Evolutionary conservation across 2,888 invertebrate genomes (phyloP).

Genomic region (Dendrolimus pini): DNA sequence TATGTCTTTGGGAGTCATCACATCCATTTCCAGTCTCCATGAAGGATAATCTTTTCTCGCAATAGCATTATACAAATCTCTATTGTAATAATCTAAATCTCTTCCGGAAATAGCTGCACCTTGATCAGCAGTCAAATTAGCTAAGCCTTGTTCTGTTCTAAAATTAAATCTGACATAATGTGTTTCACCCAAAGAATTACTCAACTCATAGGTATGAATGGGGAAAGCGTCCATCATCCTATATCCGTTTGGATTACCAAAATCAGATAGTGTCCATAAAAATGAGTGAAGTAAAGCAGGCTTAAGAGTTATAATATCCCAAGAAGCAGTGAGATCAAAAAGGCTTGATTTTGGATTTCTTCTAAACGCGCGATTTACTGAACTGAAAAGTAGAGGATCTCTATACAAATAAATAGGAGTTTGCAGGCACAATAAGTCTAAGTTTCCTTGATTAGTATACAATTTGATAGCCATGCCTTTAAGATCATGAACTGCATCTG

Average conservation of each 20-base stretch:
- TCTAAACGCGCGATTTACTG: slow-evolving; percentile 92
- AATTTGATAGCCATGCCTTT: slow-evolving; percentile 93
- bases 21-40: slow-evolving; percentile 51
- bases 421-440: slow-evolving; percentile 92
- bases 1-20: slow-evolving; percentile 34
- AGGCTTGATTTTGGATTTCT: slow-evolving; percentile 91
- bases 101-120: slow-evolving; percentile 78
- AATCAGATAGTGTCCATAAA: slow-evolving; percentile 87
- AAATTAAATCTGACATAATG: slow-evolving; percentile 92
- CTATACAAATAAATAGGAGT: slow-evolving; percentile 91
- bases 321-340: slow-evolving; percentile 89
- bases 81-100: slow-evolving; percentile 89
- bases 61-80: slow-evolving; percentile 91
- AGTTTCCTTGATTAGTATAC: slow-evolving; percentile 91
- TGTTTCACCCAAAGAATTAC: slow-evolving; percentile 82
- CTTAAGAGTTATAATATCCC: slow-evolving; percentile 90
- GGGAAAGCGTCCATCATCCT: slow-evolving; percentile 94
- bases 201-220: slow-evolving; percentile 91
- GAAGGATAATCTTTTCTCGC: slow-evolving; percentile 72
- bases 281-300: slow-evolving; percentile 88
- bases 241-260: slow-evolving; percentile 92
- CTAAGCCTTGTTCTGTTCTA: slow-evolving; percentile 91
- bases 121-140: slow-evolving; percentile 79
- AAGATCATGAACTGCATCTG: slow-evolving; percentile 88
- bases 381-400: slow-evolving; percentile 89